Evolutionary conservation across 2,888 invertebrate genomes (phyloP).

Genomic region (Gandaritis pyraliata): DNA sequence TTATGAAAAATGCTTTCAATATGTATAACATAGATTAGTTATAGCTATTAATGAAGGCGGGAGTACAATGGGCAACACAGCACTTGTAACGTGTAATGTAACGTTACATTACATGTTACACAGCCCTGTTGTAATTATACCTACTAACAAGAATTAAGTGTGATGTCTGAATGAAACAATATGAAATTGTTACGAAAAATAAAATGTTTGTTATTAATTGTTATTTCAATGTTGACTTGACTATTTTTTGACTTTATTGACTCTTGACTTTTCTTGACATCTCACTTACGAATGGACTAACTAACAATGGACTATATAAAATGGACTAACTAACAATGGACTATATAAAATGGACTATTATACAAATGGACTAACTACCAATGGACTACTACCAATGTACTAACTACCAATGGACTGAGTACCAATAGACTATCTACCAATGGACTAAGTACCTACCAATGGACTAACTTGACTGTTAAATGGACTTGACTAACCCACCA

Average conservation of each 20-base stretch:
- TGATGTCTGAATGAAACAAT: constrained; percentile 69
- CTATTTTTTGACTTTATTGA: constrained; percentile 52
- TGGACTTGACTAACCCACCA: too few relatives aligned
- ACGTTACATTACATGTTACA: constrained; percentile 29
- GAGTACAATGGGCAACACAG: constrained; percentile 45
- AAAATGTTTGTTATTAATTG: constrained; percentile 62
- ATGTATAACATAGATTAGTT: constrained; percentile 53
- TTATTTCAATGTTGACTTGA: constrained; percentile 49
- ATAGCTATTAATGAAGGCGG: constrained; percentile 59
- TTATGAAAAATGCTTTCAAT: constrained; percentile 57
- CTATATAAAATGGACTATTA: too few relatives aligned
- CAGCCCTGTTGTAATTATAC: constrained; percentile 44
- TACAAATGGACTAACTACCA: too few relatives aligned
- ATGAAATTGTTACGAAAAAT: constrained; percentile 61
- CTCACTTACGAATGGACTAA: constrained; percentile 66
- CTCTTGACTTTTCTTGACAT: constrained; percentile 59
- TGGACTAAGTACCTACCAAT: too few relatives aligned
- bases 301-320: not conserved
- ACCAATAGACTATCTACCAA: too few relatives aligned
- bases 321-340: too few relatives aligned
- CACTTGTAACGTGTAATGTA: constrained; percentile 35
- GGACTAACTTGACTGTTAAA: too few relatives aligned
- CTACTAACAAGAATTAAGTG: constrained; percentile 72
- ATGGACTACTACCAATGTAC: too few relatives aligned
- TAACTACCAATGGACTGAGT: too few relatives aligned